phyloP scores from a whole-genome alignment of 2,797 vertebrate species.

The Halcyon leucocephala region DNA sequence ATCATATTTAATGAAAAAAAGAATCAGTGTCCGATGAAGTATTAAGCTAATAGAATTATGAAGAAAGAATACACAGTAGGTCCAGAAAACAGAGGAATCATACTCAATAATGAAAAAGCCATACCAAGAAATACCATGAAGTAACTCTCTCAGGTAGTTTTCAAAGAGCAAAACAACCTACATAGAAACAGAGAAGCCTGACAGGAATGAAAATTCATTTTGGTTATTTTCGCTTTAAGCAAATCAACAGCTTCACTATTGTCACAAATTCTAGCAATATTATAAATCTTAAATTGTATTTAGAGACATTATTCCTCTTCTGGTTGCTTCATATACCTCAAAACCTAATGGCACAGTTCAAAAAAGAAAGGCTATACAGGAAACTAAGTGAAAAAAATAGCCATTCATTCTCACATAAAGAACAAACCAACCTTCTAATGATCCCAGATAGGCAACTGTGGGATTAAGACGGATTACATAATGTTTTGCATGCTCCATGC shows the following conservation, averaged over 20 bases:
- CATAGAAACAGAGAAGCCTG: background rate
- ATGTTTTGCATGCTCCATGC: background rate
- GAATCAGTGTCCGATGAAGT: background rate
- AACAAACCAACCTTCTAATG: background rate
- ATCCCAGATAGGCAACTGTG: background rate
- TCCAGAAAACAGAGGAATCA: background rate
- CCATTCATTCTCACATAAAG: background rate
- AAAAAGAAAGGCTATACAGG: background rate
- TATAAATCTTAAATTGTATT: rapidly evolving
- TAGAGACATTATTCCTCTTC: too few species aligned
- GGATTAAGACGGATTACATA: background rate
- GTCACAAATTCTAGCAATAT: background rate
- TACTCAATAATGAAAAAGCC: background rate
- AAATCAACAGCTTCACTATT: background rate
- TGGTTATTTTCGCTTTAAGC: background rate
- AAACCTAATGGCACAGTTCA: background rate
- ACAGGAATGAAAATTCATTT: background rate
- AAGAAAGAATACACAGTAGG: background rate
- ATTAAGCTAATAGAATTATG: background rate
- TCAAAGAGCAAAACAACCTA: background rate
- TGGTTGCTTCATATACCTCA: background rate
- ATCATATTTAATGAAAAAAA: background rate
- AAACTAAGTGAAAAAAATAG: background rate
- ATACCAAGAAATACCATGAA: background rate
- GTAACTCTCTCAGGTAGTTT: background rate